Base-by-base conservation (phyloP, 2,888 invertebrate species). In the Lampropteryx suffumata region DNA sequence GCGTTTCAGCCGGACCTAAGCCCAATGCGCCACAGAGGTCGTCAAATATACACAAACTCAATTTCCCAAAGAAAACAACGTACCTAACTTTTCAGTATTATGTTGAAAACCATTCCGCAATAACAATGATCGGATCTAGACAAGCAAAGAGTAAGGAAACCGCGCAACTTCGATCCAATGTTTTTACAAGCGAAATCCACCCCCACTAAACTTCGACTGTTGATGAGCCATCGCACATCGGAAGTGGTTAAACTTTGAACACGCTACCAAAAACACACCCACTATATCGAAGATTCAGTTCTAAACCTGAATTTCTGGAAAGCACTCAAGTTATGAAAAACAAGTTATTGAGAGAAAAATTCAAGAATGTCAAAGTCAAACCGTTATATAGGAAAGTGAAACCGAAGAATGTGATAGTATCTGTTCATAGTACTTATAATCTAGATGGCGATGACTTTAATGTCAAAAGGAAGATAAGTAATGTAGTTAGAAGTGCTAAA, bases 341-440 rank as follows among this genome's bases (percentile, higher is more conserved):
- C 40, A 60, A 62, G 43, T 48, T 53, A 5, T 44, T 68, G 0
- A 69, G 69, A 37, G 69, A 76, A 36, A 84, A 79, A 64, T 87
- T 87, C 27, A 76, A 72, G 60, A 74, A 80, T 34, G 58, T 73
- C 52, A 76, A 82, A 29, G 89, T 89, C 0, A 79, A 75, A 73
- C 89, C 89, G 4, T 71, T 89, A 33, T 89, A 88, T 47, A 76
- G 67, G 53, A 84, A 79, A 68, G 53, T 75, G 1, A 65, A 62
- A 39, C 68, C 76, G 42, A 70, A 69, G 57, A 47, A 66, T 40
- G 55, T 52, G 36, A 24, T 61, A n/a, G 60, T 70, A 46, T 59
- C 67, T 8, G 51, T 76, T 45, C 67, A 76, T 59, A 77, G 65
- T 49, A 61, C 50, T 8, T 51, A 74, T 11, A 76, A 83, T 76